Evolutionary conservation across 2,113 vertebrate genomes (phyloP), one percentile per base, ranked within the genome.

Genomic region (Passer domesticus): DNA sequence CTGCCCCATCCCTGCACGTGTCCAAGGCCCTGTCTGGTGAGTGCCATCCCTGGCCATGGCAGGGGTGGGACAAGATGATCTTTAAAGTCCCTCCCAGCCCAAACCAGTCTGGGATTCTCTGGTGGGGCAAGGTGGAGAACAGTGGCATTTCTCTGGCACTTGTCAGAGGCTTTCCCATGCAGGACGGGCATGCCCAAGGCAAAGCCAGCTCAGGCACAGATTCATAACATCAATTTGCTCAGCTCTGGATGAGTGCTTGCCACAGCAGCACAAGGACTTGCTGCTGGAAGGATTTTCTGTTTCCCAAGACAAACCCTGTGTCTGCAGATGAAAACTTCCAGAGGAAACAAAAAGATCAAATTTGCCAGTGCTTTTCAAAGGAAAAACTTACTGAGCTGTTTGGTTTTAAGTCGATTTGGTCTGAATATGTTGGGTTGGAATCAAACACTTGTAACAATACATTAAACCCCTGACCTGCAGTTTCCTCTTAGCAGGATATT

Each of bases 381-480:
- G 10, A 83, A 80, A 88, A 93, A 24, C 56, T 86, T 63, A 81
- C 27, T 13, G 16, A 92, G 56, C 68, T 78, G n/a, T 72, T 93
- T 88, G 37, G 81, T 70, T 73, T 85, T 12, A 23, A 77, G 68
- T 83, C 10, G 7, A 6, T 75, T 83, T 4, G 5, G 15, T 70
- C 37, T 77, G 89, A 96, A 83, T 21, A 11, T 1, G 31, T 43
- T 93, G 75, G 63, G 86, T 28, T 87, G 0, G 1, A 95, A 91
- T 89, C 86, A 94, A 93, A 92, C 70, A 53, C 49, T n/a, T 81
- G 56, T 83, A 92, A 83, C 86, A 92, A 87, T 87, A 91, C 89
- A 81, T 86, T 89, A 83, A 86, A 96, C 24, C 83, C 24, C 63
- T 66, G 88, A 60, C 74, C 75, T 93, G 90, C 75, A 63, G 68